Conservation (phyloP, 1,140 invertebrate genomes). For the Colletes latitarsis region DNA sequence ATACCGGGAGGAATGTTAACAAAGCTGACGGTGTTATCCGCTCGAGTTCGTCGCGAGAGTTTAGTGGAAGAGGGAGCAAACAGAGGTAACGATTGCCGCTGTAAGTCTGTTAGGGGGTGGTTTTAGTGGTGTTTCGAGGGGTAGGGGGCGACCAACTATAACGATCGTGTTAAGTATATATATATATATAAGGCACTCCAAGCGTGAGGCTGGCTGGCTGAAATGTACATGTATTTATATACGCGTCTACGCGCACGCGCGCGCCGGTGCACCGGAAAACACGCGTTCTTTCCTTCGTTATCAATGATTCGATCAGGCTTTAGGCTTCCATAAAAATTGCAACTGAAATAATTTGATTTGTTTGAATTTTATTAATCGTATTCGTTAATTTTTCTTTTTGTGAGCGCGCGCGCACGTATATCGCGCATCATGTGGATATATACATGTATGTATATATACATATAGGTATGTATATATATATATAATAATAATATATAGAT, state of each 20-base stretch:
- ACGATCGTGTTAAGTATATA: conserved; percentile 56
- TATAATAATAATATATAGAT: conserved; percentile 46
- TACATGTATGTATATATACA: conserved; percentile 50
- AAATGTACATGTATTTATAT: conserved; percentile 70
- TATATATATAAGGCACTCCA: conserved; percentile 72
- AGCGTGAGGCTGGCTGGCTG: conserved; percentile 75
- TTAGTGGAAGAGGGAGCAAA: conserved; percentile 43
- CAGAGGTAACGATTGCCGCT: conserved; percentile 47
- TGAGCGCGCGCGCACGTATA: conserved; percentile 20
- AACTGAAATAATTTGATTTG: neutral
- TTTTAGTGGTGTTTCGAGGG: conserved; percentile 65
- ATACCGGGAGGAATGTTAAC: conserved; percentile 21
- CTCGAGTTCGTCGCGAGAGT: neutral
- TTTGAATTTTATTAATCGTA: too few species aligned
- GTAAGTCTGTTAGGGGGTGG: conserved; percentile 70
- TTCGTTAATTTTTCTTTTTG: too few species aligned
- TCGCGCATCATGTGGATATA: conserved; percentile 32
- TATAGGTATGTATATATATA: conserved; percentile 46
- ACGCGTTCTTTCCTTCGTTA: too few species aligned
- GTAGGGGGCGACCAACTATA: conserved; percentile 50
- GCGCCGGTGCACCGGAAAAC: neutral
- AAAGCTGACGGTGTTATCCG: conserved; percentile 1
- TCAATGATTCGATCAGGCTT: too few species aligned
- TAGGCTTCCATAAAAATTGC: too few species aligned
- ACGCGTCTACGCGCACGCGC: conserved; percentile 42